phyloP scores from a whole-genome alignment of 2,888 invertebrate species.

The Plagodis pulveraria region DNA sequence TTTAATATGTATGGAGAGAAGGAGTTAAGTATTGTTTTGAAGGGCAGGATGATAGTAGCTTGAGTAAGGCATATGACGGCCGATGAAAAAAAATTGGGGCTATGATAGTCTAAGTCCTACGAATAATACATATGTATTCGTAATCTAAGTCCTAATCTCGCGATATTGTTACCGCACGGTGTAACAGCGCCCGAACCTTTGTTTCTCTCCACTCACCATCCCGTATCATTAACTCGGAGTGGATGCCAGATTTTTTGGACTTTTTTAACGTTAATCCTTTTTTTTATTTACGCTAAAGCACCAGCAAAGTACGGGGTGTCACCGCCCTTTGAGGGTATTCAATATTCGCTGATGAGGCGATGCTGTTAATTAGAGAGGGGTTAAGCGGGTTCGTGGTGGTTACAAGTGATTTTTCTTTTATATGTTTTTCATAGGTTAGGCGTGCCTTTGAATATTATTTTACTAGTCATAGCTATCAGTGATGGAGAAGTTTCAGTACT shows the following conservation, averaged over 20 bases:
- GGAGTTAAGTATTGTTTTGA: too few species aligned
- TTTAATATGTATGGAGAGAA: too few species aligned
- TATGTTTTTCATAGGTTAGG: too few species aligned
- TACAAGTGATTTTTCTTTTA: constrained; percentile 5
- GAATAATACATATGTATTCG: too few species aligned
- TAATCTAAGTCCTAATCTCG: background rate
- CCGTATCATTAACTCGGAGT: constrained; percentile 85
- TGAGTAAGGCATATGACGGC: too few species aligned
- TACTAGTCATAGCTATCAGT: too few species aligned
- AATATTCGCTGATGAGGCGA: constrained; percentile 59
- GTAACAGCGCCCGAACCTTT: constrained; percentile 69
- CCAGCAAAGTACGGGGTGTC: constrained; percentile 58
- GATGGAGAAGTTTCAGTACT: too few species aligned
- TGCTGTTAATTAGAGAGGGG: constrained; percentile 58
- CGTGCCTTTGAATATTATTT: too few species aligned
- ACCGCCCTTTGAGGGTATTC: constrained; percentile 68
- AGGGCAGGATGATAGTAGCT: too few species aligned
- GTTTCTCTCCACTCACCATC: constrained; percentile 80
- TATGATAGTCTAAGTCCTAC: background rate
- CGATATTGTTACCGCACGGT: constrained; percentile 51
- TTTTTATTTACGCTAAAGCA: constrained; percentile 75
- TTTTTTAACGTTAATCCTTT: constrained; percentile 81
- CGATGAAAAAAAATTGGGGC: too few species aligned
- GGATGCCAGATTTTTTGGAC: constrained; percentile 74
- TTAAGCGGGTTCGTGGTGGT: background rate